These are phyloP conservation scores for Ceyx melanurus DNA, from an alignment of 2,113 vertebrate genomes.

Conservation along the genomic window DNA sequence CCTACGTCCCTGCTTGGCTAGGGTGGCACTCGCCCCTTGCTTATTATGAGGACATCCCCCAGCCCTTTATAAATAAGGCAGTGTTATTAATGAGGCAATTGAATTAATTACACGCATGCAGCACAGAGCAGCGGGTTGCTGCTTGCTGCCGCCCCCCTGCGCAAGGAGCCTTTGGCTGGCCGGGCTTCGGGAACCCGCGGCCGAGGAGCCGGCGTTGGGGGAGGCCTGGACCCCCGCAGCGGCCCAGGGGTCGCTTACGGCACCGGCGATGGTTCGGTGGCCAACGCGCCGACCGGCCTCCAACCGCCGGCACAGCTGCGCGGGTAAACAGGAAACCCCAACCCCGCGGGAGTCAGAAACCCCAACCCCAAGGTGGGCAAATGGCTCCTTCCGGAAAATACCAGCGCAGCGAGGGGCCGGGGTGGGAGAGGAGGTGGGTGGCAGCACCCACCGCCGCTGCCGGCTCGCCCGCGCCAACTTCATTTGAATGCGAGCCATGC, in stretches of 20 bases:
- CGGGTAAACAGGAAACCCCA: constrained; percentile 76
- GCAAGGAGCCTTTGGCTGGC: neutral
- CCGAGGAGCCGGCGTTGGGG: neutral
- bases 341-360: neutral
- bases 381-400: neutral
- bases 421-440: neutral
- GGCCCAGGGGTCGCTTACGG: neutral
- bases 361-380: neutral
- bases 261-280: neutral
- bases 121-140: constrained; percentile 52
- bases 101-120: constrained; percentile 70
- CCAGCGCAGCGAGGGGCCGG: neutral
- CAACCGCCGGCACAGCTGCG: constrained; percentile 53
- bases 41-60: neutral
- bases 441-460: neutral
- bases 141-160: neutral
- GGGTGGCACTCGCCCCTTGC: neutral
- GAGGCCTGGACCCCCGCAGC: neutral
- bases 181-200: neutral
- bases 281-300: neutral
- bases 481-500: constrained; percentile 53
- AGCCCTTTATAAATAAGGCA: constrained; percentile 43
- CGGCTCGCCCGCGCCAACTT: neutral
- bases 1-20: rapidly evolving
- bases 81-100: constrained; percentile 61